Percentiles rank a stretch among this genome's conserved stretches.
Conservation (phyloP, 1,140 invertebrate genomes). For the Trichonephila clavata region DNA sequence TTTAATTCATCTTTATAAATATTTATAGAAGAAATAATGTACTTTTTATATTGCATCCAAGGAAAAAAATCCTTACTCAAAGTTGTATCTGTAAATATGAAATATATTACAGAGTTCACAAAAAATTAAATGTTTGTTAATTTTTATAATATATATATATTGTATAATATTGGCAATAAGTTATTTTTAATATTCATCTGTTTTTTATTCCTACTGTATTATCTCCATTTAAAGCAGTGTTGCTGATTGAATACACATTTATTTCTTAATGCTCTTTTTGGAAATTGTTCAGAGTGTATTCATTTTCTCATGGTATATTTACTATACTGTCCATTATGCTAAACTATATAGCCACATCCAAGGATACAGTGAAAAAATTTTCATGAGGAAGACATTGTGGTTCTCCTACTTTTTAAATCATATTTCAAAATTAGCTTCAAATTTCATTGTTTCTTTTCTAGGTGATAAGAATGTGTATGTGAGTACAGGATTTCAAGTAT, state of each 20-base stretch:
- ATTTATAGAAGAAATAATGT: slow-evolving; percentile 16
- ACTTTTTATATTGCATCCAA: neutral
- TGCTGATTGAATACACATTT: neutral
- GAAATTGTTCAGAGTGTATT: too few relatives aligned
- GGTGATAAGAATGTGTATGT: too few relatives aligned
- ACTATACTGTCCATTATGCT: too few relatives aligned
- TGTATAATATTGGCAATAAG: neutral
- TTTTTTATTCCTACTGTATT: neutral
- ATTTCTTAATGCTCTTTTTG: too few relatives aligned
- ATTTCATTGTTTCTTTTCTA: too few relatives aligned
- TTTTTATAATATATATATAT: neutral
- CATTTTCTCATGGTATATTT: too few relatives aligned
- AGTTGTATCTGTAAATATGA: neutral
- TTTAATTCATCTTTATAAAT: slow-evolving; percentile 36
- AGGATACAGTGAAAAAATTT: too few relatives aligned
- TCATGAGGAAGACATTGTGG: too few relatives aligned
- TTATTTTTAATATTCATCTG: slow-evolving; percentile 1
- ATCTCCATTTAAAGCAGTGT: neutral
- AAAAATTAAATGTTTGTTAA: neutral
- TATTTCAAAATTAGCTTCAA: too few relatives aligned
- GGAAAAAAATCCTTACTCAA: neutral
- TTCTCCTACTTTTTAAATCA: too few relatives aligned
- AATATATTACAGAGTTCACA: neutral
- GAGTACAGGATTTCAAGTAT: too few relatives aligned
- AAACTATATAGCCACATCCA: too few relatives aligned